Conservation (phyloP, 2,888 invertebrate genomes). For the Carterocephalus palaemon region DNA sequence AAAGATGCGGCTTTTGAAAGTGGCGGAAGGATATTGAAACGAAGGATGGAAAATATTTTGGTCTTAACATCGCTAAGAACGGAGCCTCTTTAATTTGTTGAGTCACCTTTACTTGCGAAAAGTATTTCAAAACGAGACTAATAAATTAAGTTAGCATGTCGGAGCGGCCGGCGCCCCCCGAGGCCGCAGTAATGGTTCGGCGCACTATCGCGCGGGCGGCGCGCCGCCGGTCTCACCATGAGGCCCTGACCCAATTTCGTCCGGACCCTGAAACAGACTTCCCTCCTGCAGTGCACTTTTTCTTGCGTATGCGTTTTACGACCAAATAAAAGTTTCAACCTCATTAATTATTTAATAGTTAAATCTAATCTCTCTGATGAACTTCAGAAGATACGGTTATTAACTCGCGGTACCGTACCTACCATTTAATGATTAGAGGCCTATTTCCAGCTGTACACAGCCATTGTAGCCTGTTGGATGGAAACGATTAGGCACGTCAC, state of each 20-base stretch:
- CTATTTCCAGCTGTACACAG: too few relatives aligned
- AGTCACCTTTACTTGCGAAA: slow-evolving; percentile 19
- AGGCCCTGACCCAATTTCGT: slow-evolving; percentile 45
- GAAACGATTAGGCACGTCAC: too few relatives aligned
- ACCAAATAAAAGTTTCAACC: background rate
- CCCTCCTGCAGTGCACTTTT: slow-evolving; percentile 19
- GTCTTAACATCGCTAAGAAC: slow-evolving; percentile 1
- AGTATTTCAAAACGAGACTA: slow-evolving; percentile 27
- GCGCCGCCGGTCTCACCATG: slow-evolving; percentile 5
- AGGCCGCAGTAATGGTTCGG: slow-evolving; percentile 37
- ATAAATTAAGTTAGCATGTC: slow-evolving; percentile 32
- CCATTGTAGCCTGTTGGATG: too few relatives aligned
- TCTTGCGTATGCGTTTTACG: slow-evolving; percentile 14
- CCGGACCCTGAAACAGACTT: slow-evolving; percentile 29
- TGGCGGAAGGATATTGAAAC: too few relatives aligned
- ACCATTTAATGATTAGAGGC: too few relatives aligned
- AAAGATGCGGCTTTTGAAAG: too few relatives aligned
- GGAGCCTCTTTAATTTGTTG: slow-evolving; percentile 16
- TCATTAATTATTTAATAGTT: too few relatives aligned
- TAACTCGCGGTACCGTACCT: too few relatives aligned
- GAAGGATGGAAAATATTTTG: too few relatives aligned
- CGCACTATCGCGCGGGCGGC: slow-evolving; percentile 38
- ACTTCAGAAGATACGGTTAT: too few relatives aligned
- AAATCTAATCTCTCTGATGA: too few relatives aligned
- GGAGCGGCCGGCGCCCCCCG: slow-evolving; percentile 35